Evolutionary conservation across 2,113 vertebrate genomes (phyloP), one percentile per base, ranked within the genome.

Genomic region (Rhombomys opimus): DNA sequence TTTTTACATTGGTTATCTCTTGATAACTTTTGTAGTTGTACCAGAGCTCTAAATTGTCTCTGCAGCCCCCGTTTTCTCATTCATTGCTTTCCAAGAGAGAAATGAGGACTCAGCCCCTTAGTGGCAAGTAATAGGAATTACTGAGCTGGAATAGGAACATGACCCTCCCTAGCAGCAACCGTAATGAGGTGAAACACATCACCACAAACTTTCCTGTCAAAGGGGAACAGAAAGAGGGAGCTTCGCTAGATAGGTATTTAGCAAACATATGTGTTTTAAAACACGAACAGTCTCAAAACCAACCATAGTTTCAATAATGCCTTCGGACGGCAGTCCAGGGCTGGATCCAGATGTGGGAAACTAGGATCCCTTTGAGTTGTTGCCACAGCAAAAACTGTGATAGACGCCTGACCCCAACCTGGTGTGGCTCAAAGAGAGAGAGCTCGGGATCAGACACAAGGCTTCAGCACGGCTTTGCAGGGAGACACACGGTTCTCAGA

Each of bases 341-440:
- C 13, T 63, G 57, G 57, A 63, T 41, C 6, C 57, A 84, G 13
- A 41, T 84, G 13, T 41, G 59, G 7, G 57, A 41, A 63, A 84
- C 35, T 63, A 41, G n/a, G 57, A 27, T 41, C 57, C 57, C 3
- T 6, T 15, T 63, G 14, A 41, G 23, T 84, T 63, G 6, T 9
- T 82, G 35, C 23, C 6, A 38, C 22, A 82, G 22, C n/a, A 84
- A 23, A 38, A 38, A 13, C 80, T 38, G 80, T 59, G 35, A 25
- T 25, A 61, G 35, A 59, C 12, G 0, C 22, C 22, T 38, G 54
- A 13, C 35, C 35, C 5, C 32, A n/a, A 0, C 8, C 0, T 59
- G 54, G 11, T n/a, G 54, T 27, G 35, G 22, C 35, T 81, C n/a
- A 38, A 18, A 46, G 57, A 61, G 57, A 84, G 22, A 73, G n/a